Percentiles rank a stretch among this genome's conserved stretches.
These are phyloP conservation scores for Eupithecia dodoneata DNA, from an alignment of 2,888 invertebrate species.

Conservation along the genomic window DNA sequence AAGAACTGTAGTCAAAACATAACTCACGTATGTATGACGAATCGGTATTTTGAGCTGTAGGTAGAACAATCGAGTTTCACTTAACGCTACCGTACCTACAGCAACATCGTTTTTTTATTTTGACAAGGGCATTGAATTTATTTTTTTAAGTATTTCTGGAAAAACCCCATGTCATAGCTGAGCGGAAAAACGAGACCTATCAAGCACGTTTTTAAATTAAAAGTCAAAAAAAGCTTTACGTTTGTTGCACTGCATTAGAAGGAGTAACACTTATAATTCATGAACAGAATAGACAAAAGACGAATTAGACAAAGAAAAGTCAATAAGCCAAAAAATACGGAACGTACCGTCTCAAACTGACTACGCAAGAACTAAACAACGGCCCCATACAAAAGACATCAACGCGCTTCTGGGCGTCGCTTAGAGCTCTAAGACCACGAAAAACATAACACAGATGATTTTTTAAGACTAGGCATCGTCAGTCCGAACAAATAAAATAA, in stretches of 20 bases:
- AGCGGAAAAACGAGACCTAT: neutral
- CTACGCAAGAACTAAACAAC: neutral
- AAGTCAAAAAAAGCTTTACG: neutral
- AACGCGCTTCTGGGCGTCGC: conserved; percentile 42
- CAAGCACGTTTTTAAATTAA: neutral
- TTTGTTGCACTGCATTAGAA: no score
- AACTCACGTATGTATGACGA: conserved; percentile 11
- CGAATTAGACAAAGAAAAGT: neutral
- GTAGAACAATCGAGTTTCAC: conserved; percentile 14
- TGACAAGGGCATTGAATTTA: neutral
- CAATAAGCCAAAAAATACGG: neutral
- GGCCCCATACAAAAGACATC: conserved; percentile 47
- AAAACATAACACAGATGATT: neutral
- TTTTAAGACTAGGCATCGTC: neutral
- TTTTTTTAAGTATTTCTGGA: neutral
- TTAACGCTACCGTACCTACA: neutral
- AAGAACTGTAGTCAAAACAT: conserved; percentile 30
- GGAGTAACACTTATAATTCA: neutral
- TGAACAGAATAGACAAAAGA: neutral
- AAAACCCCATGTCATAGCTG: neutral
- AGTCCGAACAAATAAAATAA: no score
- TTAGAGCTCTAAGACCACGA: neutral
- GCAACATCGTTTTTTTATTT: neutral
- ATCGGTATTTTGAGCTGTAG: conserved; percentile 15
- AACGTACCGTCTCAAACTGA: neutral